Evolutionary conservation across 1,140 invertebrate genomes (phyloP).

Genomic region (Hyposmocoma kahamanoa): DNA sequence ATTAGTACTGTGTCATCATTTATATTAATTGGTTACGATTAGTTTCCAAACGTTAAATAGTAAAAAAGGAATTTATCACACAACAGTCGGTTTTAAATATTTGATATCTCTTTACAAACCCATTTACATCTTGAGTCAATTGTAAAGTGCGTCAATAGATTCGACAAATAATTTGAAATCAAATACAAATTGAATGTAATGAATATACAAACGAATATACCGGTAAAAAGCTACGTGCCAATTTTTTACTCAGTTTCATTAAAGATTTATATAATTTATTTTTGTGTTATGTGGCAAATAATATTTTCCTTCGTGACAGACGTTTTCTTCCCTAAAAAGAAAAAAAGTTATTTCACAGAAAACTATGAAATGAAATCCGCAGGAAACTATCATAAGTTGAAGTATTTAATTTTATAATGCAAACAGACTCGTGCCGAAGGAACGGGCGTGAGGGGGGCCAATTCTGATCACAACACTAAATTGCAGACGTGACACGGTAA

Average conservation of each 20-base stretch:
- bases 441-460: background rate
- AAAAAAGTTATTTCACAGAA: slow-evolving; percentile 13
- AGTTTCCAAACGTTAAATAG: slow-evolving; percentile 10
- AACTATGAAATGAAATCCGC: background rate
- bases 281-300: too few relatives aligned
- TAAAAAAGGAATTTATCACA: background rate
- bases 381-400: too few relatives aligned
- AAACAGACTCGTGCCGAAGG: too few relatives aligned
- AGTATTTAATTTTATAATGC: too few relatives aligned
- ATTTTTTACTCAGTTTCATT: too few relatives aligned
- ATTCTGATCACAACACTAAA: background rate
- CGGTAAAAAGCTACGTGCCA: too few relatives aligned
- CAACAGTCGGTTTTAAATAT: background rate
- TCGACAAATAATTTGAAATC: too few relatives aligned
- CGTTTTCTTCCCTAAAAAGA: too few relatives aligned
- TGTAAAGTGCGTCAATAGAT: slow-evolving; percentile 22
- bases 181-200: too few relatives aligned
- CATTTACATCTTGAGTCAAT: slow-evolving; percentile 22
- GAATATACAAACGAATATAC: too few relatives aligned
- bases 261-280: too few relatives aligned
- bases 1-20: slow-evolving; percentile 12
- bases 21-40: slow-evolving; percentile 13
- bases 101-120: slow-evolving; percentile 18
- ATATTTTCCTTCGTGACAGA: too few relatives aligned
- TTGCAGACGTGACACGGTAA: background rate